Evolutionary conservation across 2,797 vertebrate genomes (phyloP).

Genomic region (Rhyacichthys aspro): DNA sequence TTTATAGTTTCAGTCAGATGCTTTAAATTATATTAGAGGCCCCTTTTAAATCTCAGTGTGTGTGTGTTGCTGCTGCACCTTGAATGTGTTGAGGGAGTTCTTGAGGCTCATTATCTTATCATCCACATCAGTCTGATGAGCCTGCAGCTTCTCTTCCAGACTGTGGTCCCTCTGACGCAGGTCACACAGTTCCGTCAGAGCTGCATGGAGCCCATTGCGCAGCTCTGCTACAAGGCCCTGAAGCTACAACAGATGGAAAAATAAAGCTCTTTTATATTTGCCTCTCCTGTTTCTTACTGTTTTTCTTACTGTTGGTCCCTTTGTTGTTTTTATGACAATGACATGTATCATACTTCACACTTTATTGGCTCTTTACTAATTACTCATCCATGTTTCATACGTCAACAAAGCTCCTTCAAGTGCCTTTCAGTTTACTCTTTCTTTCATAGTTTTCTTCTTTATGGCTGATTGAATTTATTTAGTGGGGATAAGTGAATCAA

Average conservation of each 20-base stretch:
- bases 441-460: conserved; percentile 40
- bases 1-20: conserved; percentile 51
- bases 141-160: conserved; percentile 90
- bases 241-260: conserved; percentile 78
- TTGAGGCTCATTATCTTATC: conserved; percentile 93
- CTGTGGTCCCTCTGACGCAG: conserved; percentile 88
- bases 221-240: conserved; percentile 93
- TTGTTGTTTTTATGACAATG: too few relatives aligned
- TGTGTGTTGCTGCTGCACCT: conserved; percentile 82
- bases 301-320: too few relatives aligned
- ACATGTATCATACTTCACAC: too few relatives aligned
- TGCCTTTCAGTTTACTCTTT: conserved; percentile 23
- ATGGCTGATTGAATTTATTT: conserved; percentile 62
- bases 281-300: too few relatives aligned
- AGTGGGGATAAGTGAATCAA: conserved; percentile 58
- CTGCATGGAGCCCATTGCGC: conserved; percentile 87
- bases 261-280: too few relatives aligned
- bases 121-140: conserved; percentile 88
- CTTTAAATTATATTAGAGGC: conserved; percentile 36
- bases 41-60: conserved; percentile 5
- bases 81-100: conserved; percentile 92
- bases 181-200: conserved; percentile 86
- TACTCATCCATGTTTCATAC: too few relatives aligned
- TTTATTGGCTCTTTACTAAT: too few relatives aligned
- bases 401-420: not conserved